Evolutionary conservation across 2,797 vertebrate genomes (phyloP).

Genomic region (Falco biarmicus): DNA sequence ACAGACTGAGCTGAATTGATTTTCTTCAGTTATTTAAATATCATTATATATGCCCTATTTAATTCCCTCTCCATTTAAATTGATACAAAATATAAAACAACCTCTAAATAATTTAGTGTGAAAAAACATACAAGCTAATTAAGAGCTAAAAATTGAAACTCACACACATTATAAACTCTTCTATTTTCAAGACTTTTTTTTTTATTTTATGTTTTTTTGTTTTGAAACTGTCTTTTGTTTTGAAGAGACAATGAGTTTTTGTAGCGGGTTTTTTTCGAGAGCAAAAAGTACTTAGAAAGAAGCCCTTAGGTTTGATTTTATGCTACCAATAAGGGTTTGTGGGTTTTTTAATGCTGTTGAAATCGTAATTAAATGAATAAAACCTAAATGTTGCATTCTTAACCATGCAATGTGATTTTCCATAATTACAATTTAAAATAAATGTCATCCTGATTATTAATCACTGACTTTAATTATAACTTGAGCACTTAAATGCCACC

Average conservation of each 20-base stretch:
- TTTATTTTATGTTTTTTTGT: neutral
- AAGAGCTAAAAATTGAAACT: constrained; percentile 34
- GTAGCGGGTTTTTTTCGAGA: neutral
- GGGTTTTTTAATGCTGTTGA: neutral
- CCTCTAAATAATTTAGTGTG: constrained; percentile 44
- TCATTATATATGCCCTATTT: constrained; percentile 28
- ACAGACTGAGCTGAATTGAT: neutral
- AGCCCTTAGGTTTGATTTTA: neutral
- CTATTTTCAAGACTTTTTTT: neutral
- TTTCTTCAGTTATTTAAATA: constrained; percentile 38
- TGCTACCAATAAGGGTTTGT: neutral
- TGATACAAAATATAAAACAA: constrained; percentile 23
- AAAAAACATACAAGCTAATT: constrained; percentile 39
- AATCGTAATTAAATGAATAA: neutral
- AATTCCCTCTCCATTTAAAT: constrained; percentile 43
- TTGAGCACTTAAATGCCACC: neutral
- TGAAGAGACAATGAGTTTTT: neutral
- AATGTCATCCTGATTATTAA: neutral
- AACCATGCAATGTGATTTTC: neutral
- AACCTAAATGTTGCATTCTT: neutral
- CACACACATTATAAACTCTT: neutral
- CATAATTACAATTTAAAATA: neutral
- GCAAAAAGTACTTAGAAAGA: neutral
- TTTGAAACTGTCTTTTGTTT: neutral
- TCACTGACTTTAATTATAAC: neutral